Evolutionary conservation across 2,797 vertebrate species (phyloP).

Genomic region (Cottoperca gobio): DNA sequence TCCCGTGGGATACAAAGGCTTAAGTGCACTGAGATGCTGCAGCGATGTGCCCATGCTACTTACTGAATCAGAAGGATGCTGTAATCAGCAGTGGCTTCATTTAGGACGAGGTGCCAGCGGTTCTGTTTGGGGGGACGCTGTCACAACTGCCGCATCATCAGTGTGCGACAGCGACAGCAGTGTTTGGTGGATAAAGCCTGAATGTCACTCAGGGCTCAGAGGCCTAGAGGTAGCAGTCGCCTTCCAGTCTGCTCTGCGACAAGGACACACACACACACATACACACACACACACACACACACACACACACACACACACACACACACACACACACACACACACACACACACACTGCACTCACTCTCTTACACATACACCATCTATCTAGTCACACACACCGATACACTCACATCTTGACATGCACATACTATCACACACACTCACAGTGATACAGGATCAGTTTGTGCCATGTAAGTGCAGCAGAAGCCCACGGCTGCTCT

Average conservation of each 20-base stretch:
- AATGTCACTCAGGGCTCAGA: conserved; percentile 64
- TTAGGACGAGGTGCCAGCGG: conserved; percentile 20
- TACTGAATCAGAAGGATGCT: conserved; percentile 21
- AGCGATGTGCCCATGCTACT: background rate
- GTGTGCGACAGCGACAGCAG: conserved; percentile 51
- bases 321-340: conserved; percentile 25
- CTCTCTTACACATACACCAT: conserved; percentile 9
- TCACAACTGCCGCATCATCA: conserved; percentile 65
- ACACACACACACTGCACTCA: background rate
- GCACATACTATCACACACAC: background rate
- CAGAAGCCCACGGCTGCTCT: conserved; percentile 48
- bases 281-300: background rate
- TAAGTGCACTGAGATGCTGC: conserved; percentile 10
- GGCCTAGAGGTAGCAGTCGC: conserved; percentile 38
- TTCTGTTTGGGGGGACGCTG: conserved; percentile 18
- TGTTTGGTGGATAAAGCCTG: conserved; percentile 52
- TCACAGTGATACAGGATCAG: conserved; percentile 56
- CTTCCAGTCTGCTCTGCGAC: conserved; percentile 57
- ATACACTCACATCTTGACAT: background rate
- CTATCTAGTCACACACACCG: background rate
- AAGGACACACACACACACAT: conserved; percentile 55
- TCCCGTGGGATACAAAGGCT: background rate
- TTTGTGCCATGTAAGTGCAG: conserved; percentile 61
- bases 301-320: conserved; percentile 3
- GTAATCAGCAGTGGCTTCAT: conserved; percentile 38